Evolutionary conservation across 2,113 vertebrate species (phyloP).

Genomic region (Xerus inauris): DNA sequence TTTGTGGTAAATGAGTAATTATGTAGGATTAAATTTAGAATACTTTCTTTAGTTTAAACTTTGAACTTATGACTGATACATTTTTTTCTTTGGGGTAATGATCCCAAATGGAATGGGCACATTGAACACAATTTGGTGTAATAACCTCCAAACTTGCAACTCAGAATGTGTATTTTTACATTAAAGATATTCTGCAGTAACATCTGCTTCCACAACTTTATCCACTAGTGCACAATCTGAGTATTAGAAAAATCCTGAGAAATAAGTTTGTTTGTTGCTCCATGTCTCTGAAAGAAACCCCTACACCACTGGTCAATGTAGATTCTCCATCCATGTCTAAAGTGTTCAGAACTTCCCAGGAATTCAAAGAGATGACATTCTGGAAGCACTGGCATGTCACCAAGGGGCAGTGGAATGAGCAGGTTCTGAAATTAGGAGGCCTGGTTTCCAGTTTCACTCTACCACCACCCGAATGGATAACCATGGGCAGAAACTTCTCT

Average conservation of each 20-base stretch:
- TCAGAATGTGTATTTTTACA: neutral
- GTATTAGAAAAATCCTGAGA: neutral
- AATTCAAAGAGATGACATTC: slow-evolving; percentile 2
- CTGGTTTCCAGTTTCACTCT: neutral
- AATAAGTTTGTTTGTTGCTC: neutral
- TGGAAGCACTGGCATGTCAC: neutral
- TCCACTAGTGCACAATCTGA: neutral
- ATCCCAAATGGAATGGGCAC: neutral
- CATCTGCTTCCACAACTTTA: neutral
- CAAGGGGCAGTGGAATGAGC: neutral
- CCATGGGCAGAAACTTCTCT: neutral
- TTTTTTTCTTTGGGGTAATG: neutral
- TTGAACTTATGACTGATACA: slow-evolving; percentile 1
- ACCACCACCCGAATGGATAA: neutral
- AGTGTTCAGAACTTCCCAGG: neutral
- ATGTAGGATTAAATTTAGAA: neutral
- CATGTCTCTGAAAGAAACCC: neutral
- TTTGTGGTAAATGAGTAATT: neutral
- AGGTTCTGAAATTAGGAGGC: neutral
- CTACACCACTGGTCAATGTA: neutral
- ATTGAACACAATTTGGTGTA: neutral
- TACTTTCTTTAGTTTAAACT: neutral
- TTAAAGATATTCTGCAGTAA: neutral
- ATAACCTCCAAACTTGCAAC: neutral
- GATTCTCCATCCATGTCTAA: neutral